phyloP scores from a whole-genome alignment of 2,113 vertebrate species.

The Poeciliopsis turrubarensis region DNA sequence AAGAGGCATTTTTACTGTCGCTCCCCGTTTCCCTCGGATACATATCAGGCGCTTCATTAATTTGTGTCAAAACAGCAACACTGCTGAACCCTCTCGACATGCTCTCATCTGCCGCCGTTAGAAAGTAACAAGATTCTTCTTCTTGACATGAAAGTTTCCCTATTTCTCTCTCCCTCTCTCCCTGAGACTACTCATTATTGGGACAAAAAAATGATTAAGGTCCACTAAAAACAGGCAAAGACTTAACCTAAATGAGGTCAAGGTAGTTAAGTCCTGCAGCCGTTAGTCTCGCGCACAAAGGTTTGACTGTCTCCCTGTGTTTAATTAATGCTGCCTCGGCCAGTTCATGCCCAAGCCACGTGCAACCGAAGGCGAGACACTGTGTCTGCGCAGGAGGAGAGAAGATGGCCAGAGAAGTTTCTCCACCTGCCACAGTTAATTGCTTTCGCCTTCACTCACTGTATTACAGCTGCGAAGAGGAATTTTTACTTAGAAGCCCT shows the following conservation, averaged over 20 bases:
- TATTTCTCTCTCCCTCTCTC: constrained; percentile 9
- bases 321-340: constrained; percentile 70
- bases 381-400: constrained; percentile 7
- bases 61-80: constrained; percentile 33
- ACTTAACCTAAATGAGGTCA: constrained; percentile 64
- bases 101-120: background rate
- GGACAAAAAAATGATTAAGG: constrained; percentile 44
- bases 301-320: constrained; percentile 55
- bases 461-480: constrained; percentile 42
- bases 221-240: constrained; percentile 70
- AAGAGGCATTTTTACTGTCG: constrained; percentile 38
- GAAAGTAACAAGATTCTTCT: constrained; percentile 6
- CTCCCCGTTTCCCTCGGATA: constrained; percentile 20
- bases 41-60: constrained; percentile 22
- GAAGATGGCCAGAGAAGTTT: constrained; percentile 33
- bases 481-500: constrained; percentile 55
- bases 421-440: constrained; percentile 51
- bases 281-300: constrained; percentile 65
- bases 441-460: constrained; percentile 53
- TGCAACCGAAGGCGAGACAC: constrained; percentile 31
- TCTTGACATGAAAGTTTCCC: constrained; percentile 7
- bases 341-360: constrained; percentile 35
- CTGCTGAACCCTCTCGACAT: constrained; percentile 13
- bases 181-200: constrained; percentile 31
- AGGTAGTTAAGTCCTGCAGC: constrained; percentile 43